A percentile compares a stretch with the other conserved stretches of the same genome.
phyloP scores from a whole-genome alignment of 2,797 vertebrate genomes.

The Gymnothorax reevesii region DNA sequence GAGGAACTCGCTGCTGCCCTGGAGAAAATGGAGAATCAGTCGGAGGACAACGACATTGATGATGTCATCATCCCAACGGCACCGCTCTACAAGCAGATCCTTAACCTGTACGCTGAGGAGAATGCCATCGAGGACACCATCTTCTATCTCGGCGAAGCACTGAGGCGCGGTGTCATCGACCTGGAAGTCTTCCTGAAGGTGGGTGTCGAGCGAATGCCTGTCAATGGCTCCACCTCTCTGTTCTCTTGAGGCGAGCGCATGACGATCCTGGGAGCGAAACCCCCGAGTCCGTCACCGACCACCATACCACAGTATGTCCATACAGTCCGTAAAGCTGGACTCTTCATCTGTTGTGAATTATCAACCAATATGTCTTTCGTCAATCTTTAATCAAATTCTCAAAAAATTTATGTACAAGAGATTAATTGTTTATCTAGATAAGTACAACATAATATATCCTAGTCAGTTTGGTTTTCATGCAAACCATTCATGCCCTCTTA shows the following conservation, averaged over 20 bases:
- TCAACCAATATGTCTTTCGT: too few relatives aligned
- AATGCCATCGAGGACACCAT: constrained; percentile 99
- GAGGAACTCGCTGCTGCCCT: constrained; percentile 94
- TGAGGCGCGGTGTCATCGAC: constrained; percentile 94
- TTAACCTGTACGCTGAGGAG: constrained; percentile 97
- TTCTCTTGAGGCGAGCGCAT: background rate
- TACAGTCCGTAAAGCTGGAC: too few relatives aligned
- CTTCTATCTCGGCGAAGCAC: constrained; percentile 96
- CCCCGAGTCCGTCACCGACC: too few relatives aligned
- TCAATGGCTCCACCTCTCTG: background rate
- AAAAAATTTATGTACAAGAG: too few relatives aligned
- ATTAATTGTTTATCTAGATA: too few relatives aligned
- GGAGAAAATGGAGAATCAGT: constrained; percentile 99
- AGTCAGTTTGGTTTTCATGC: too few relatives aligned
- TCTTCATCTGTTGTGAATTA: too few relatives aligned
- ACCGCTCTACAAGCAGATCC: constrained; percentile 97
- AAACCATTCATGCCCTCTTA: too few relatives aligned
- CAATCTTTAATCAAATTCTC: too few relatives aligned
- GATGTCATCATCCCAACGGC: constrained; percentile 97
- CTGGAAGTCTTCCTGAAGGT: constrained; percentile 99
- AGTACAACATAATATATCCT: too few relatives aligned
- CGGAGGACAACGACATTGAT: constrained; percentile 97
- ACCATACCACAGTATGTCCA: background rate
- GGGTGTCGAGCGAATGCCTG: constrained; percentile 1
- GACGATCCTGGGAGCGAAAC: too few relatives aligned